Evolutionary conservation across 2,113 vertebrate genomes (phyloP), one percentile per base, ranked within the genome.

Genomic region (Tragulus kanchil): DNA sequence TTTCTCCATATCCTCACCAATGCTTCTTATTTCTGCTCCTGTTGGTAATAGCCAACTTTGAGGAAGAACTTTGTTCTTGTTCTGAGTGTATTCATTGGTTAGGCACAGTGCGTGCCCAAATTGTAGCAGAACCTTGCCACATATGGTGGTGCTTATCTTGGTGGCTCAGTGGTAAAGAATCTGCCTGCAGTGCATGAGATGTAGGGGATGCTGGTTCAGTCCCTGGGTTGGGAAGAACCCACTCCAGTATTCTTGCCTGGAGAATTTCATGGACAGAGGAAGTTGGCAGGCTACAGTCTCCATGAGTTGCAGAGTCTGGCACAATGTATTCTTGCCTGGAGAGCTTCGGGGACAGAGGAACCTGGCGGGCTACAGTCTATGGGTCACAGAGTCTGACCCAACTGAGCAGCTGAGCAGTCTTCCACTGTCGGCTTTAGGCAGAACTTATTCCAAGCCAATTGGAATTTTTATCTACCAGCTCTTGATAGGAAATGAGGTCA

Each of bases 381-480:
- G 36, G 36, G 36, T 36, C 36, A 36, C 36, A 36, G 36, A 36
- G 36, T 36, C 36, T 36, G 36, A 36, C 36, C 36, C 36, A 36
- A 36, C 36, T 36, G 36, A 36, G 36, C 36, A 36, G 36, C 36
- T 36, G 36, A 36, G 36, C 36, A 14, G 25, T 85, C 36, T 62
- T 58, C 11, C 52, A 19, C 56, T 21, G 0, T 69, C 31, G 88
- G 19, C 56, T 48, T 83, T 90, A 90, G 42, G 62, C 45, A 64
- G 56, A 81, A 67, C 64, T 85, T 61, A 83, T 65, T 96, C 65
- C 56, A 86, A 59, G 85, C 50, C 75, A 83, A 0, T 82, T n/a
- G 59, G 69, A 73, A 73, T 67, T 92, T 77, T 93, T 85, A 79
- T 67, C 85, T 90, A 26, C 65, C 50, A 94, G 3, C 50, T 90